A percentile compares a stretch with the other conserved stretches of the same genome.
Evolutionary conservation across 2,888 invertebrate species (phyloP).

Genomic region (Aproaerema taeniolella): DNA sequence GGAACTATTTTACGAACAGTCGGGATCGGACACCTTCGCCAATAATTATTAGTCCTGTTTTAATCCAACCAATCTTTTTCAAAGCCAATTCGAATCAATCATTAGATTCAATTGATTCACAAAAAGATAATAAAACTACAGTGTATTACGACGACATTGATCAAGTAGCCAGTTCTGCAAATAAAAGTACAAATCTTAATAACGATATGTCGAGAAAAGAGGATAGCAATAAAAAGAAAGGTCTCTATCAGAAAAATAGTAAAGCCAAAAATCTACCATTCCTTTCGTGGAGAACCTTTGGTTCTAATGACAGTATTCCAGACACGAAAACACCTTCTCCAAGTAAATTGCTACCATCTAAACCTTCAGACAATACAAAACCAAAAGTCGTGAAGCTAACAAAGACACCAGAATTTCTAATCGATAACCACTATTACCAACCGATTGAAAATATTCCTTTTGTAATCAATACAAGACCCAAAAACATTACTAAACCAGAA

Average conservation of each 20-base stretch:
- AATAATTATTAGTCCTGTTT: constrained; percentile 57
- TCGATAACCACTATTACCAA: constrained; percentile 62
- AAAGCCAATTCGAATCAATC: constrained; percentile 26
- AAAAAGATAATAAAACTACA: constrained; percentile 34
- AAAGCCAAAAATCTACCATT: constrained; percentile 48
- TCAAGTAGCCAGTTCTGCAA: constrained; percentile 36
- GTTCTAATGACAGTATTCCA: constrained; percentile 36
- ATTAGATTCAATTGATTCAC: constrained; percentile 16
- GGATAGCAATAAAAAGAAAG: constrained; percentile 32
- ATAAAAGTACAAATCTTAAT: constrained; percentile 20
- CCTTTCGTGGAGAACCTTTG: constrained; percentile 41
- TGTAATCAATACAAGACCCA: constrained; percentile 47
- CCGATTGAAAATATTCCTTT: constrained; percentile 58
- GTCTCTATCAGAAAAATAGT: constrained; percentile 49
- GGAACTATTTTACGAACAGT: constrained; percentile 24
- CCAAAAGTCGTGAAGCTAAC: constrained; percentile 40
- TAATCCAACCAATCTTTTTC: constrained; percentile 55
- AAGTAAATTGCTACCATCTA: constrained; percentile 22
- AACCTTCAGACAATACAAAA: constrained; percentile 28
- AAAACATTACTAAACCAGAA: constrained; percentile 25
- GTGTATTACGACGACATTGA: constrained; percentile 63
- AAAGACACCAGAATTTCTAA: constrained; percentile 52
- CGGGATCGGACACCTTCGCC: constrained; percentile 37
- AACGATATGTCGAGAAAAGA: constrained; percentile 16
- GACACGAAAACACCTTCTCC: constrained; percentile 33